Percentiles rank a stretch among this genome's conserved stretches.
Conservation (phyloP, 2,797 vertebrate genomes). For the Oceanodroma leucorhoa region DNA sequence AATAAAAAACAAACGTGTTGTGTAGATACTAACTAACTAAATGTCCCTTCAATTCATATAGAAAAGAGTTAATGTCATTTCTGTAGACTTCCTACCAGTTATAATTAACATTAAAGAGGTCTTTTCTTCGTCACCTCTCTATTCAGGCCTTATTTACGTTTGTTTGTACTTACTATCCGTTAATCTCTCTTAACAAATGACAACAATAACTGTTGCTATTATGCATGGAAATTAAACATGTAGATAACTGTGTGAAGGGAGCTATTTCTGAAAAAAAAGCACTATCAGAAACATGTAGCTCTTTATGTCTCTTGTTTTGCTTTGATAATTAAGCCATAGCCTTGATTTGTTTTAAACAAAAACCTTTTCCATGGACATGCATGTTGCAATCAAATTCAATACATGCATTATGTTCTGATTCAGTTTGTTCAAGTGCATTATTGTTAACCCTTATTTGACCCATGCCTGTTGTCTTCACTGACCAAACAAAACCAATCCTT, state of each 20-base stretch:
- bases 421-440: constrained; percentile 71
- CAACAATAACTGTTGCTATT: constrained; percentile 80
- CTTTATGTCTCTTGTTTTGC: constrained; percentile 72
- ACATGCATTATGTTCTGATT: constrained; percentile 76
- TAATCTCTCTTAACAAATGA: constrained; percentile 78
- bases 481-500: constrained; percentile 69
- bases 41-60: constrained; percentile 60
- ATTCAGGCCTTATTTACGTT: constrained; percentile 77
- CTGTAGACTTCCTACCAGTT: constrained; percentile 75
- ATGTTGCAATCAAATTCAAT: constrained; percentile 77
- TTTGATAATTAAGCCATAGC: constrained; percentile 77
- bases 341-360: constrained; percentile 73
- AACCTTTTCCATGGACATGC: constrained; percentile 63
- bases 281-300: constrained; percentile 62
- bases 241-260: constrained; percentile 74
- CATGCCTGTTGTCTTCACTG: constrained; percentile 65
- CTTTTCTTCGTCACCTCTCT: constrained; percentile 77
- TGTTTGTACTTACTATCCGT: constrained; percentile 81
- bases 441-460: constrained; percentile 76
- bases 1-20: constrained; percentile 43
- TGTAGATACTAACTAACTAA: constrained; percentile 41
- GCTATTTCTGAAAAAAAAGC: constrained; percentile 62
- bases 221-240: constrained; percentile 78
- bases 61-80: constrained; percentile 72
- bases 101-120: constrained; percentile 78